Percentiles rank a stretch among this genome's conserved stretches.
Conservation (phyloP, 2,888 invertebrate genomes). For the Eristalinus aeneus region DNA sequence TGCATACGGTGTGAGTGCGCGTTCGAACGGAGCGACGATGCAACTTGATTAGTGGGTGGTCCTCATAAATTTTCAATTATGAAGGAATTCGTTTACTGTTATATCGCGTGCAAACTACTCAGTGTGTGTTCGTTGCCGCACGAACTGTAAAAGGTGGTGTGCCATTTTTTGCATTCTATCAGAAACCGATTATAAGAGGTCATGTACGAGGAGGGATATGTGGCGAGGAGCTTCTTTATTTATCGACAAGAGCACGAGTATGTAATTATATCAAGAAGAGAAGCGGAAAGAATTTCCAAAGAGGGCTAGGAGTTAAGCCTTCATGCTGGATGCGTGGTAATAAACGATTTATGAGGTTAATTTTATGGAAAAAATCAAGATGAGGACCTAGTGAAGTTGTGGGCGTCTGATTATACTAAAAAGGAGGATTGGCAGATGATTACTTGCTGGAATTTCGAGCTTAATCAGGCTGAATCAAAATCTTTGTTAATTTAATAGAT, state of each 20-base stretch:
- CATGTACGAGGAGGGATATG: neutral
- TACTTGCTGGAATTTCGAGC: no score
- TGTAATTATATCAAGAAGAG: neutral
- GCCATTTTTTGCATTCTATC: neutral
- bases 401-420: no score
- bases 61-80: slow-evolving; percentile 61
- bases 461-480: no score
- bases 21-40: slow-evolving; percentile 3
- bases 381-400: no score
- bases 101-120: slow-evolving; percentile 32
- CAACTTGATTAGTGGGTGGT: slow-evolving; percentile 6
- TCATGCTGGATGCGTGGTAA: neutral
- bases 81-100: slow-evolving; percentile 44
- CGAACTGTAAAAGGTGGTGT: neutral
- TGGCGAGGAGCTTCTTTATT: neutral
- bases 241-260: neutral
- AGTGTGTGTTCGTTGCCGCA: neutral
- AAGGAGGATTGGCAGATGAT: no score
- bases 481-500: no score
- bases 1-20: neutral
- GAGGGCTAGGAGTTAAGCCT: neutral
- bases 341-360: neutral
- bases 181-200: neutral
- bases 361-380: neutral
- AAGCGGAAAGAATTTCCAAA: neutral